A percentile compares a stretch with the other conserved stretches of the same genome.
phyloP scores from a whole-genome alignment of 2,113 vertebrate species.

The Blennius ocellaris region DNA sequence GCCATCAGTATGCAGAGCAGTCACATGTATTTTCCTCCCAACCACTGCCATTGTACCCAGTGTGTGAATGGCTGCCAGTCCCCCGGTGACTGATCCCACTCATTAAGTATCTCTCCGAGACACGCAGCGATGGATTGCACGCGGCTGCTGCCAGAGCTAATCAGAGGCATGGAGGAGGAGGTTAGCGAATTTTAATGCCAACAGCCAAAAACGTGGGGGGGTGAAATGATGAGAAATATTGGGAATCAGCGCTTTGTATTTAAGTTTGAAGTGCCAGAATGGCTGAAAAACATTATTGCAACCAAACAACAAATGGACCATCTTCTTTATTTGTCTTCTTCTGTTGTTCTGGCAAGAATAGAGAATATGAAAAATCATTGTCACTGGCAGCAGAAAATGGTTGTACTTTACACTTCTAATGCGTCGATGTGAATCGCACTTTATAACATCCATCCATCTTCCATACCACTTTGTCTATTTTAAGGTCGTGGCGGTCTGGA shows the following conservation, averaged over 20 bases:
- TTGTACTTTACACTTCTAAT: not conserved
- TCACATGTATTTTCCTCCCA: not conserved
- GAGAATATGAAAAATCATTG: not conserved
- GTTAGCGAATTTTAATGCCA: constrained; percentile 34
- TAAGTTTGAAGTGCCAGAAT: constrained; percentile 24
- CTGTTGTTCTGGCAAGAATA: not conserved
- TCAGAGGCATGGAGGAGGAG: constrained; percentile 49
- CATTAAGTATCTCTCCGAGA: constrained; percentile 52
- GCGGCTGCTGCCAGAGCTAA: constrained; percentile 48
- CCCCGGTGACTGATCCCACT: constrained; percentile 53
- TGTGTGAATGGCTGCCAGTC: constrained; percentile 35
- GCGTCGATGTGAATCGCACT: not conserved
- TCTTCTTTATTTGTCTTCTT: constrained; percentile 3
- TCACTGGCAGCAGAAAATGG: not conserved
- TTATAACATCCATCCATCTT: not conserved
- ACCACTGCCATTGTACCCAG: constrained; percentile 18
- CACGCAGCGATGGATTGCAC: constrained; percentile 28
- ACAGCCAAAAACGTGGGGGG: not conserved
- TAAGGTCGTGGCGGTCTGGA: too few species aligned
- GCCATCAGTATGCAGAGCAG: not conserved
- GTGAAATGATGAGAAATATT: constrained; percentile 23
- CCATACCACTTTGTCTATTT: too few species aligned
- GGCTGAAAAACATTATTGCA: constrained; percentile 4
- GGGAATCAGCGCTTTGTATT: constrained; percentile 14
- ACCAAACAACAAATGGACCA: not conserved